A percentile compares a stretch with the other conserved stretches of the same genome.
Conservation (phyloP, 2,113 vertebrate species). For the Osmerus mordax region DNA sequence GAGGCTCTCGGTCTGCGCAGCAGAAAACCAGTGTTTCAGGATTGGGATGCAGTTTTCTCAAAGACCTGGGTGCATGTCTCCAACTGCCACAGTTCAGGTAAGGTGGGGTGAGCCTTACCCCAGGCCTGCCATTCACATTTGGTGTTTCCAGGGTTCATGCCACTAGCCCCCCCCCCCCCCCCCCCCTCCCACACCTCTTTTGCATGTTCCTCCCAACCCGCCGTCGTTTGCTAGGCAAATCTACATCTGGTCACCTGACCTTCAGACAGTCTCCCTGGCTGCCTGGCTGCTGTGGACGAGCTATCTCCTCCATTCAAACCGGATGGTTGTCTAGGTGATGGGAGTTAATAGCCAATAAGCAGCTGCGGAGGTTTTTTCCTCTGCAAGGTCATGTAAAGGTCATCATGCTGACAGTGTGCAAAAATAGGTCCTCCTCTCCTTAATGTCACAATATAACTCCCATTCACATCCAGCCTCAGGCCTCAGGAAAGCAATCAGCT, state of each 20-base stretch:
- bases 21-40: no score
- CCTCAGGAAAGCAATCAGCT: no score
- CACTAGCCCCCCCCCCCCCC: background rate
- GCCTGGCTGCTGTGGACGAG: background rate
- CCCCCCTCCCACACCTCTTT: slow-evolving; percentile 41
- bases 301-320: background rate
- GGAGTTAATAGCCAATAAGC: background rate
- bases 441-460: background rate
- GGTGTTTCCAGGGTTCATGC: no score
- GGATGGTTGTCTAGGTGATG: slow-evolving; percentile 4
- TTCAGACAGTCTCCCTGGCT: slow-evolving; percentile 20
- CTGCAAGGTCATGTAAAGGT: background rate
- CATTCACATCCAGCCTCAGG: no score
- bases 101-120: no score
- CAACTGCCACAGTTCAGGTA: no score
- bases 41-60: no score
- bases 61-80: no score
- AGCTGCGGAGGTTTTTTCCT: background rate
- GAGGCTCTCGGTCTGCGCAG: no score
- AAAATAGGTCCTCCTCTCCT: background rate
- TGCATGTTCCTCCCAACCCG: slow-evolving; percentile 51
- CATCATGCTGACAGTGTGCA: background rate
- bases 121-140: no score
- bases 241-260: slow-evolving; percentile 30
- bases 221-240: slow-evolving; percentile 67